Evolutionary conservation across 2,113 vertebrate genomes (phyloP).

Genomic region (Alouatta palliata): DNA sequence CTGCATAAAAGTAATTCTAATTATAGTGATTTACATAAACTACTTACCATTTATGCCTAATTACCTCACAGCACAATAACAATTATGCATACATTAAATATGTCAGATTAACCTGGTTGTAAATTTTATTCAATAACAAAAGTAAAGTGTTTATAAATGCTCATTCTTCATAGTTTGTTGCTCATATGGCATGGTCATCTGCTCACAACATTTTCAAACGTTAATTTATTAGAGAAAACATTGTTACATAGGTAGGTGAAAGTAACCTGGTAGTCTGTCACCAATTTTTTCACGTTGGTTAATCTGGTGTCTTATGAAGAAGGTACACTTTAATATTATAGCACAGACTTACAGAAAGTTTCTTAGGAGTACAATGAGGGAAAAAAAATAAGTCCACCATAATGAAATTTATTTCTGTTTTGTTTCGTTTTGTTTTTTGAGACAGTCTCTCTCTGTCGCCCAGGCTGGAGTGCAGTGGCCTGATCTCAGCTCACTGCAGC

Average conservation of each 20-base stretch:
- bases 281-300: neutral
- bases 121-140: slow-evolving; percentile 76
- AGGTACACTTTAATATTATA: neutral
- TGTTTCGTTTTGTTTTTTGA: too few species aligned
- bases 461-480: too few species aligned
- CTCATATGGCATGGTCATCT: slow-evolving; percentile 18
- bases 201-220: neutral
- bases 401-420: neutral
- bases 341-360: neutral
- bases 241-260: neutral
- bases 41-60: slow-evolving; percentile 81
- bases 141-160: slow-evolving; percentile 52
- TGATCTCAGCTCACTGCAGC: too few species aligned
- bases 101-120: slow-evolving; percentile 75
- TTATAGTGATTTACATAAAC: slow-evolving; percentile 80
- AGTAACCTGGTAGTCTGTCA: neutral
- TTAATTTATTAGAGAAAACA: neutral
- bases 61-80: slow-evolving; percentile 79
- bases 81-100: slow-evolving; percentile 77
- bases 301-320: neutral
- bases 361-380: neutral
- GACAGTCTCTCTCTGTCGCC: too few species aligned
- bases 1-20: slow-evolving; percentile 79
- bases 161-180: slow-evolving; percentile 31
- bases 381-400: neutral